phyloP scores from a whole-genome alignment of 2,888 invertebrate genomes.

The Platycheirus albimanus region DNA sequence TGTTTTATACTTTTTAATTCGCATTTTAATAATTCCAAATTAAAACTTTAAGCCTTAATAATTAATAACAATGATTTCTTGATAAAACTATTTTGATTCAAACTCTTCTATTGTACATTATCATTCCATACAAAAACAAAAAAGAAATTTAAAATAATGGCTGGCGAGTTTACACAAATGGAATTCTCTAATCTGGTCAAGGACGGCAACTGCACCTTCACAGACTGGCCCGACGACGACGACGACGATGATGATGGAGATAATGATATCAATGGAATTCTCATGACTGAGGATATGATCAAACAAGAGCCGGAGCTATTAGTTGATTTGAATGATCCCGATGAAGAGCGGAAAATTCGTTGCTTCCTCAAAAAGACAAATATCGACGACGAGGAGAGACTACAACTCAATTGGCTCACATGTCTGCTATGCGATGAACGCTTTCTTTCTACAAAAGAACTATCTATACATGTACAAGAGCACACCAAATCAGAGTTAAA shows the following conservation, averaged over 20 bases:
- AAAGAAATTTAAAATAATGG: conserved; percentile 36
- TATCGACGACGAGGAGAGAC: conserved; percentile 49
- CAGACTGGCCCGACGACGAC: conserved; percentile 64
- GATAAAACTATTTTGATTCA: neutral
- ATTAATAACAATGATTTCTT: conserved; percentile 19
- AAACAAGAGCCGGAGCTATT: conserved; percentile 67
- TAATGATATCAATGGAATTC: conserved; percentile 6
- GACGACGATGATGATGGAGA: conserved; percentile 49
- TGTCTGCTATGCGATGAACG: conserved; percentile 66
- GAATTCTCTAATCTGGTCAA: conserved; percentile 70
- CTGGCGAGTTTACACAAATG: conserved; percentile 67
- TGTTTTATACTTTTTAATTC: conserved; percentile 41
- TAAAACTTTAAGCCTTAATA: neutral
- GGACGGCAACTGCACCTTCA: conserved; percentile 63
- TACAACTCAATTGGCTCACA: conserved; percentile 55
- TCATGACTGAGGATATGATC: conserved; percentile 66
- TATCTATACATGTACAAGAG: conserved; percentile 52
- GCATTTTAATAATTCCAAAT: conserved; percentile 16
- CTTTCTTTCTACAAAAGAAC: conserved; percentile 62
- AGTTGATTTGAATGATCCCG: conserved; percentile 28
- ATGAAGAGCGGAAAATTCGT: conserved; percentile 64
- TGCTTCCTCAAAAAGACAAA: conserved; percentile 42
- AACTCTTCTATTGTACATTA: conserved; percentile 15
- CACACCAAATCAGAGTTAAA: conserved; percentile 47
- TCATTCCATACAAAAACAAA: conserved; percentile 50